A percentile compares a stretch with the other conserved stretches of the same genome.
Conservation (phyloP, 2,888 invertebrate genomes). For the Pterostichus madidus region DNA sequence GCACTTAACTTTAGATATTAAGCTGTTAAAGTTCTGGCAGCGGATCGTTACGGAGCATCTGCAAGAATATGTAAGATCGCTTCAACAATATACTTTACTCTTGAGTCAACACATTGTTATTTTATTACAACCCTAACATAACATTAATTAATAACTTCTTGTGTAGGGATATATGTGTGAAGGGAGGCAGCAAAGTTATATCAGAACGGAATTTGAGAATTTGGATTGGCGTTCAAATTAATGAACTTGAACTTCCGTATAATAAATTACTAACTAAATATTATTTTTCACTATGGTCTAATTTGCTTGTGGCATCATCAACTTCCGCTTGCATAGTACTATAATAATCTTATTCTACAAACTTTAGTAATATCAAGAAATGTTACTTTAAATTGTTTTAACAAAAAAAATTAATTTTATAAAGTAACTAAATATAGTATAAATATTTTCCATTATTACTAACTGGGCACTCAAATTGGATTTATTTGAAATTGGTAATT, state of each 20-base stretch:
- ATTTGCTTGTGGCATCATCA: too few species aligned
- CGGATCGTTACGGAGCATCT: constrained; percentile 32
- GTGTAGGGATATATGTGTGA: constrained; percentile 5
- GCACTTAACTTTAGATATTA: constrained; percentile 50
- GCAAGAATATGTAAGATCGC: constrained; percentile 31
- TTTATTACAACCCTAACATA: constrained; percentile 37
- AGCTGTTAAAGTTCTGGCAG: constrained; percentile 44
- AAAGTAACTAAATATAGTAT: too few species aligned
- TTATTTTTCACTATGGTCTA: not conserved
- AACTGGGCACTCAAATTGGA: too few species aligned
- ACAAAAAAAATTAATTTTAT: too few species aligned
- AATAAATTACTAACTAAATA: constrained; percentile 23
- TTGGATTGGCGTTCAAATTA: constrained; percentile 19
- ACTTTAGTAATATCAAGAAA: too few species aligned
- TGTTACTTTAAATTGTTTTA: too few species aligned
- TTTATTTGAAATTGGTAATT: too few species aligned
- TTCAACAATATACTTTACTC: not conserved
- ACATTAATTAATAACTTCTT: constrained; percentile 44
- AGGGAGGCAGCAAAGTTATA: not conserved
- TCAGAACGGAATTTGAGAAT: constrained; percentile 10
- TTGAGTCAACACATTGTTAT: constrained; percentile 11
- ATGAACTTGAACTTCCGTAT: constrained; percentile 14
- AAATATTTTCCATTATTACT: too few species aligned
- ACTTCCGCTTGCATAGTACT: too few species aligned
- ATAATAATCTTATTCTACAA: too few species aligned